A percentile compares a stretch with the other conserved stretches of the same genome.
phyloP scores from a whole-genome alignment of 1,140 invertebrate genomes.

The Caenorhabditis elegans region WBcel235 BX284603.4:5660501-5661000 shows the following conservation, averaged over 20 bases:
- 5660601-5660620: background rate
- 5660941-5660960: background rate
- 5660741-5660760: constrained; percentile 41
- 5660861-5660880: constrained; percentile 33
- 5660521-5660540: too few relatives aligned
- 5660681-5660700: constrained; percentile 36
- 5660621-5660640: constrained; percentile 36
- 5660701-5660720: constrained; percentile 39
- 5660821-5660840: constrained; percentile 33
- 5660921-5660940: background rate
- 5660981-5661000: constrained; percentile 32
- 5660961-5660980: constrained; percentile 41
- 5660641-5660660: constrained; percentile 35
- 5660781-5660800: constrained; percentile 45
- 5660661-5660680: constrained; percentile 35
- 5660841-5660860: constrained; percentile 22
- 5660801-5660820: constrained; percentile 38
- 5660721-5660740: constrained; percentile 36
- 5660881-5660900: constrained; percentile 40
- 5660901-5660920: constrained; percentile 40
- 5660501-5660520: too few relatives aligned
- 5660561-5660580: too few relatives aligned
- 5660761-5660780: constrained; percentile 31
- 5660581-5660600: too few relatives aligned
- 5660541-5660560: too few relatives aligned